Evolutionary conservation across 1,140 invertebrate species (phyloP).

Genomic region (Philopotamus ludificatus): DNA sequence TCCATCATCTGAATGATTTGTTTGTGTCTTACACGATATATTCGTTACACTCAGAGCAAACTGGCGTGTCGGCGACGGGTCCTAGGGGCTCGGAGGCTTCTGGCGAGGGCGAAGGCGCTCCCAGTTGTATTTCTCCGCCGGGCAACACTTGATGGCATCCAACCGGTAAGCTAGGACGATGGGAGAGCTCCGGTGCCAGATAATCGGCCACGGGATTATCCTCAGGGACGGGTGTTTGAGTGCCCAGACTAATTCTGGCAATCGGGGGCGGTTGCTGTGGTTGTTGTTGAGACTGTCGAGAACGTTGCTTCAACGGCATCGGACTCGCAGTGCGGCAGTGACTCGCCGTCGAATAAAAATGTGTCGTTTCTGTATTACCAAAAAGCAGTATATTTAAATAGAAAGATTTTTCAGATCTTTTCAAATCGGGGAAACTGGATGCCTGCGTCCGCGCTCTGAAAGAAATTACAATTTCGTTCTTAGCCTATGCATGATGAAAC

Average conservation of each 20-base stretch:
- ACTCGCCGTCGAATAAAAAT: slow-evolving; percentile 53
- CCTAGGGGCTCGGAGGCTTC: slow-evolving; percentile 44
- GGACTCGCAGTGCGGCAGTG: slow-evolving; percentile 48
- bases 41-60: slow-evolving; percentile 72
- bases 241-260: slow-evolving; percentile 40
- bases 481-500: slow-evolving; percentile 51
- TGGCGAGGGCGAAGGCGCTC: slow-evolving; percentile 45
- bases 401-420: slow-evolving; percentile 5
- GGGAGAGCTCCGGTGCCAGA: slow-evolving; percentile 46
- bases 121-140: slow-evolving; percentile 48
- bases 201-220: slow-evolving; percentile 31
- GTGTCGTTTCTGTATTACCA: slow-evolving; percentile 50
- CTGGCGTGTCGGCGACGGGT: slow-evolving; percentile 56
- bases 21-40: slow-evolving; percentile 69
- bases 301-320: slow-evolving; percentile 33
- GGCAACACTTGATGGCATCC: slow-evolving; percentile 50
- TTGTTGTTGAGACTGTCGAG: slow-evolving; percentile 19
- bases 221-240: slow-evolving; percentile 43
- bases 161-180: slow-evolving; percentile 55
- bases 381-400: slow-evolving; percentile 27
- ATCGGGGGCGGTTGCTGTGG: slow-evolving; percentile 38
- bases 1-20: not conserved
- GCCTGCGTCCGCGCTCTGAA: too few species aligned
- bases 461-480: too few species aligned
- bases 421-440: not conserved